Evolutionary conservation across 2,113 vertebrate genomes (phyloP), one percentile per base, ranked within the genome.

Genomic region (Oncorhynchus clarkii): DNA sequence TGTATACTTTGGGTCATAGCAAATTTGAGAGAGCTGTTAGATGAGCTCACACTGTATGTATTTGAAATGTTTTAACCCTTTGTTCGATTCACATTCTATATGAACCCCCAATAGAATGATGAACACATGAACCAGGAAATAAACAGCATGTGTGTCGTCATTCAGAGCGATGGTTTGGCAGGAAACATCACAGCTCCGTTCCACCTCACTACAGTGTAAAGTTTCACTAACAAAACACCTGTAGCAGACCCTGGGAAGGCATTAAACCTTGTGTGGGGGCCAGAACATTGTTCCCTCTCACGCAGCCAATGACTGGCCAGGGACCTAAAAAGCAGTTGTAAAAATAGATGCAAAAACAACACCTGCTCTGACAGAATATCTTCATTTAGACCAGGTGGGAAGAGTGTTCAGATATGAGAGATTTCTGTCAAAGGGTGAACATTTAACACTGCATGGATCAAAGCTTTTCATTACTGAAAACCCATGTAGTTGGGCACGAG

Each of bases 301-400:
- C 74, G 75, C 69, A 78, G 82, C 77, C 80, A 82, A 90, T 80
- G 81, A 85, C 85, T 78, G 87, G 68, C 84, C 77, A 24, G 91
- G 86, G 90, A 91, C 76, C 73, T 62, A 79, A 82, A 67, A 60
- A 85, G 80, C 87, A 87, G 77, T 85, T 86, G 88, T 91, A 87
- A 45, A 45, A 45, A 89, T 84, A 87, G 76, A 88, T 87, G 81
- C 76, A 86, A 91, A 91, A 86, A 79, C 87, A 87, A 87, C 86
- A 86, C 78, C 70, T 85, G 80, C 49, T 69, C 78, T 74, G 81
- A 75, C 79, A 73, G 51, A 72, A 34, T 11, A 45, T 45, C 39
- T 45, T 45, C 9, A 9, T 45, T 45, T 45, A 45, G 39, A 45
- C 9, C 39, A 45, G 39, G 39, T 11, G 39, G 8, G 39, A 1